A percentile compares a stretch with the other conserved stretches of the same genome.
These are phyloP conservation scores for Diacarnus erythraeanus DNA, from an alignment of 37 sponge, comb jelly and placozoan genomes.

Conservation along the genomic window DNA sequence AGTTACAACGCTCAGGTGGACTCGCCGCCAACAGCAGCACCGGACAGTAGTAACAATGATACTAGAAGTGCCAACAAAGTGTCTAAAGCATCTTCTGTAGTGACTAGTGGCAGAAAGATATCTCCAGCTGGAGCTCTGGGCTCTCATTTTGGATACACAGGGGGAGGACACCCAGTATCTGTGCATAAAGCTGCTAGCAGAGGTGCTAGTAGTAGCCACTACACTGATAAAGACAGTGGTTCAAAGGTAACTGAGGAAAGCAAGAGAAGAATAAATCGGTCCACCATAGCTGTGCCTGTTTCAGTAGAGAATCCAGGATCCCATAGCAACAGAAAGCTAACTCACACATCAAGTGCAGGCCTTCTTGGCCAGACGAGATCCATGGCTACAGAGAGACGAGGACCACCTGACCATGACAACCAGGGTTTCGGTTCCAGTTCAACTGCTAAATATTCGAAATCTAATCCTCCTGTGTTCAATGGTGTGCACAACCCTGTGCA, in stretches of 20 bases:
- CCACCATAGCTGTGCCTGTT: background rate
- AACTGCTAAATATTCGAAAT: background rate
- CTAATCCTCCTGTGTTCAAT: background rate
- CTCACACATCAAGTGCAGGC: background rate
- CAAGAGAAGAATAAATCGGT: background rate
- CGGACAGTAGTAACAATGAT: too few species aligned
- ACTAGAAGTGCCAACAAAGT: too few species aligned
- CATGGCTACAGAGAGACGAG: background rate
- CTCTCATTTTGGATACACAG: background rate
- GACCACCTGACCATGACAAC: background rate
- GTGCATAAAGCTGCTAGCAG: background rate
- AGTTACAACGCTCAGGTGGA: too few species aligned
- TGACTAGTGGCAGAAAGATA: background rate
- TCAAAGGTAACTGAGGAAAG: background rate
- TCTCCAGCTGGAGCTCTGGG: background rate
- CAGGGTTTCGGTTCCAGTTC: background rate
- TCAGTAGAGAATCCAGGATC: background rate
- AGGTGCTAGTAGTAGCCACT: background rate
- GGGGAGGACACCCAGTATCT: too few species aligned
- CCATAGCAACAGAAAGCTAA: background rate
- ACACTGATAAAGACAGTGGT: background rate
- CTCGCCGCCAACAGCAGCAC: too few species aligned
- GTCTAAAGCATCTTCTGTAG: too few species aligned
- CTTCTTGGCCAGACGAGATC: background rate
- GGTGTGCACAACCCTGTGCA: background rate